Percentiles rank a stretch among this genome's conserved stretches.
Evolutionary conservation across 2,888 invertebrate genomes (phyloP).

Genomic region (Campaea margaritaria): DNA sequence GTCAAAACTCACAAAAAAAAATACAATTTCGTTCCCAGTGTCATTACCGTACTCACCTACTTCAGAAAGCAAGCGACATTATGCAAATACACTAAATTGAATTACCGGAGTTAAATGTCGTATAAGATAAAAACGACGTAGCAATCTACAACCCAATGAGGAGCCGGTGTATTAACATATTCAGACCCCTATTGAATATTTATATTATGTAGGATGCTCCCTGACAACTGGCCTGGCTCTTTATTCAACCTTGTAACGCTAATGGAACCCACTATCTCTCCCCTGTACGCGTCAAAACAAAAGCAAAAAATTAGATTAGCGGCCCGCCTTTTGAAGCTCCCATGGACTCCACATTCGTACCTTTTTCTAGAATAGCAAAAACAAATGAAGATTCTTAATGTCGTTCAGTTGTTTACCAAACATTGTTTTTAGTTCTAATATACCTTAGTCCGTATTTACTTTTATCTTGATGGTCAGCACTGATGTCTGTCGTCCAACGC

Average conservation of each 20-base stretch:
- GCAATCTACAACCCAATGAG: constrained; percentile 85
- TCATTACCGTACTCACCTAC: constrained; percentile 83
- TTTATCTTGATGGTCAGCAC: too few species aligned
- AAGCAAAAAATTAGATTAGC: constrained; percentile 58
- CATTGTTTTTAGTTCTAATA: too few species aligned
- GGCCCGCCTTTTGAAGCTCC: constrained; percentile 31
- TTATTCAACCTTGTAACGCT: constrained; percentile 76
- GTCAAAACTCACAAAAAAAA: constrained; percentile 48
- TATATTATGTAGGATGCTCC: constrained; percentile 62
- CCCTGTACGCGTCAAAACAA: constrained; percentile 66
- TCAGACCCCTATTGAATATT: constrained; percentile 84
- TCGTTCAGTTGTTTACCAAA: too few species aligned
- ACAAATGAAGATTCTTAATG: background rate
- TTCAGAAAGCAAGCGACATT: constrained; percentile 77
- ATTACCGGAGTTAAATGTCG: constrained; percentile 85
- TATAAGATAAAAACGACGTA: constrained; percentile 85
- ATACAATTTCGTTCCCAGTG: constrained; percentile 50
- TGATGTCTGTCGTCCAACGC: too few species aligned
- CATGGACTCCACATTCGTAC: background rate
- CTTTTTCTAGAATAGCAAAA: background rate
- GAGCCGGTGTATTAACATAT: constrained; percentile 82
- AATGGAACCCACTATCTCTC: constrained; percentile 76
- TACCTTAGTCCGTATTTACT: too few species aligned
- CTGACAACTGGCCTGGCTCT: constrained; percentile 63
- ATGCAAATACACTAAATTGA: constrained; percentile 85